Evolutionary conservation across 2,113 vertebrate species (phyloP).

Genomic region (Dasyornis broadbenti): DNA sequence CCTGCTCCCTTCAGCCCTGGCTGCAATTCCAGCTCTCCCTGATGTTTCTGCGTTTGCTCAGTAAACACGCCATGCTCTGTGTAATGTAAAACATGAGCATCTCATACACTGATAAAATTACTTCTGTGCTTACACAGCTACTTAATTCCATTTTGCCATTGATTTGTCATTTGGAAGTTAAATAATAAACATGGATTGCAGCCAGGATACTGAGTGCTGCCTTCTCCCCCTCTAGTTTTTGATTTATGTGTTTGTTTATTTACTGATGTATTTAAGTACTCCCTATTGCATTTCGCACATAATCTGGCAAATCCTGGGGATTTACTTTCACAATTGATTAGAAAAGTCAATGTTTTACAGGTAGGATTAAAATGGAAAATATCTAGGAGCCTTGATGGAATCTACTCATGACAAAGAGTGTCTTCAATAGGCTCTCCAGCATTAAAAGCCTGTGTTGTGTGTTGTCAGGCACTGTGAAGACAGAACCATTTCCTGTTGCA

Average conservation of each 20-base stretch:
- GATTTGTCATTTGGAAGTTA: conserved; percentile 68
- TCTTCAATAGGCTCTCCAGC: not conserved
- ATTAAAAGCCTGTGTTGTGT: not conserved
- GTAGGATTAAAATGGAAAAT: conserved; percentile 67
- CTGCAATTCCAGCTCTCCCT: not conserved
- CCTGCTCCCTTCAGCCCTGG: not conserved
- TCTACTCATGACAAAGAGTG: conserved; percentile 24
- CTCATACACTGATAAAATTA: conserved; percentile 6
- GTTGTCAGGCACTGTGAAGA: not conserved
- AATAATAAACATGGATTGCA: conserved; percentile 53
- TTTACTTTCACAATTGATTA: conserved; percentile 71
- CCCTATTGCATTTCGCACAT: conserved; percentile 51
- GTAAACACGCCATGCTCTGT: not conserved
- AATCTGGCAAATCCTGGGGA: conserved; percentile 70
- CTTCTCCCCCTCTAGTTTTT: not conserved
- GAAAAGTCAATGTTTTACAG: conserved; percentile 67
- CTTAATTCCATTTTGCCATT: conserved; percentile 48
- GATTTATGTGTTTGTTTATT: conserved; percentile 60
- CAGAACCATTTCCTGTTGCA: not conserved
- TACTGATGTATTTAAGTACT: conserved; percentile 53
- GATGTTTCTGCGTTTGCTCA: not conserved
- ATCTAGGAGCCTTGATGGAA: conserved; percentile 34
- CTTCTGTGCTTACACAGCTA: conserved; percentile 5
- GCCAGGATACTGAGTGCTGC: conserved; percentile 16
- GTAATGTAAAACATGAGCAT: not conserved